Percentiles rank a stretch among this genome's conserved stretches.
Conservation (phyloP, 2,113 vertebrate genomes). For the Daubentonia madagascariensis region DNA sequence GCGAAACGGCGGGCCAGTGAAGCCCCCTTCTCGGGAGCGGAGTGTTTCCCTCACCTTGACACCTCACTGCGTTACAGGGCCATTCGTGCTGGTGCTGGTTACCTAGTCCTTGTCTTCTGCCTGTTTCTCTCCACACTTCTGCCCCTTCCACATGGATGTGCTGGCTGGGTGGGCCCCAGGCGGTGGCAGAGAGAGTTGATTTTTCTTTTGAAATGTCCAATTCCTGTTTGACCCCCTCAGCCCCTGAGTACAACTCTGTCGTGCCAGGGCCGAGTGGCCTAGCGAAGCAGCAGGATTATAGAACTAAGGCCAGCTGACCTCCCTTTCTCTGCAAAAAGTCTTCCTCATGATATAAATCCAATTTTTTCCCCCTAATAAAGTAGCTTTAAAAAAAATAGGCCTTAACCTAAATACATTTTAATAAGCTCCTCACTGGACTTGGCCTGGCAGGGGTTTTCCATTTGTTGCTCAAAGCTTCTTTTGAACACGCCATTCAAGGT, state of each 20-base stretch:
- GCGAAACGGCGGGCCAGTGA: accelerated
- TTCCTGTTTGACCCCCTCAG: neutral
- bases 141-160: neutral
- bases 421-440: neutral
- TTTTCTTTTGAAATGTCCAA: neutral
- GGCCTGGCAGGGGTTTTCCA: neutral
- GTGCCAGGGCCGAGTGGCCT: neutral
- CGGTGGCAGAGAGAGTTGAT: neutral
- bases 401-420: neutral
- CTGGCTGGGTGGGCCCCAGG: neutral
- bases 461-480: neutral
- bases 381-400: neutral
- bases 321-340: neutral
- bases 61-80: accelerated
- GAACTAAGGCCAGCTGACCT: neutral
- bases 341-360: neutral
- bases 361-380: neutral
- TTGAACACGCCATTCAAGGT: neutral
- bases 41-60: accelerated
- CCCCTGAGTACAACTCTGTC: neutral
- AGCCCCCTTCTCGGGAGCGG: too few relatives aligned
- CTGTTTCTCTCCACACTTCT: neutral
- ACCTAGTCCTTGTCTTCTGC: neutral
- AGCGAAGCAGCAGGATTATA: too few relatives aligned
- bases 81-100: neutral